Conservation (phyloP, 2,797 vertebrate species). For the Xiphophorus birchmanni region DNA sequence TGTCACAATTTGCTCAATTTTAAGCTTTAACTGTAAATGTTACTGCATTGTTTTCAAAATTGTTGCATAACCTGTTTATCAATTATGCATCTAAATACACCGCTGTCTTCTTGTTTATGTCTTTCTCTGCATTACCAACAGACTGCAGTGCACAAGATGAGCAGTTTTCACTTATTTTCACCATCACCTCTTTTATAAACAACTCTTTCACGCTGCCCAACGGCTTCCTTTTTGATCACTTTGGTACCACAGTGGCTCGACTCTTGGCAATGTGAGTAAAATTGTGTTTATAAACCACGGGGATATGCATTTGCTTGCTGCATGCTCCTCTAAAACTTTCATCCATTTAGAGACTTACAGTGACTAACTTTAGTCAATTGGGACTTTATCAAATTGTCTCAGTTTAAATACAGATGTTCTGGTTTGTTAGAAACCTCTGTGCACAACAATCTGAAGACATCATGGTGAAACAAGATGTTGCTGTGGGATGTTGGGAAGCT, state of each 20-base stretch:
- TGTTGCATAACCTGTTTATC: not conserved
- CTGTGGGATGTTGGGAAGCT: too few relatives aligned
- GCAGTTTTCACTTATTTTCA: conserved; percentile 89
- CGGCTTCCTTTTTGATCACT: conserved; percentile 88
- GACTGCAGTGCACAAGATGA: conserved; percentile 87
- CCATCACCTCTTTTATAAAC: conserved; percentile 90
- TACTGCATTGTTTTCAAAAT: not conserved
- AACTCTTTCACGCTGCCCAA: conserved; percentile 88
- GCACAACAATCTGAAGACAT: not conserved
- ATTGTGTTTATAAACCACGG: not conserved
- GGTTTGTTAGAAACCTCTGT: not conserved
- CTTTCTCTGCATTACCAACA: conserved; percentile 25
- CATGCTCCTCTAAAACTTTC: not conserved
- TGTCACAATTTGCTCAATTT: not conserved
- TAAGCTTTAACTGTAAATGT: not conserved
- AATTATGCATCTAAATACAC: not conserved
- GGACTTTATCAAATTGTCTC: not conserved
- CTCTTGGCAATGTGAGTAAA: conserved; percentile 87
- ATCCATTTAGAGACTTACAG: not conserved
- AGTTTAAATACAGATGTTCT: not conserved
- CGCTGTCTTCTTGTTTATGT: not conserved
- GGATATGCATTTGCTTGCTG: not conserved
- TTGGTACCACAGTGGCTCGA: conserved; percentile 85
- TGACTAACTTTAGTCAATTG: not conserved
- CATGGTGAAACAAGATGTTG: not conserved